Conservation (phyloP, 2,888 invertebrate genomes). For the Netelia fuscicornis region DNA sequence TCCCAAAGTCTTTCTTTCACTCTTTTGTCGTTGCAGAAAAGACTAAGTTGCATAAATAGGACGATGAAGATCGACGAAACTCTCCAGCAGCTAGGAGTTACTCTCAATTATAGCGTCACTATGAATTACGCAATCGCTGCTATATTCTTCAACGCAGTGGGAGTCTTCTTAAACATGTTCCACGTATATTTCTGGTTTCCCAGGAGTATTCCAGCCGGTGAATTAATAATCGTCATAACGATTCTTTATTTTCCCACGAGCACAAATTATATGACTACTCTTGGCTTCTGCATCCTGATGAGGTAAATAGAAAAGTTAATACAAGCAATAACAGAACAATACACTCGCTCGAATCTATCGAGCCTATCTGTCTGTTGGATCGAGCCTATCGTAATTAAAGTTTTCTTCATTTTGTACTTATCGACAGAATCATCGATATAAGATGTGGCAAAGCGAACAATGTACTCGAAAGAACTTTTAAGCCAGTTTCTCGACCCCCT, state of each 20-base stretch:
- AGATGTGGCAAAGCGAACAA: constrained; percentile 42
- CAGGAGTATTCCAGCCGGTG: not conserved
- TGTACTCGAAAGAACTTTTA: constrained; percentile 23
- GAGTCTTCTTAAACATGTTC: not conserved
- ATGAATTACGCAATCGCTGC: constrained; percentile 7
- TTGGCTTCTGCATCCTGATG: not conserved
- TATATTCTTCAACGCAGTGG: not conserved
- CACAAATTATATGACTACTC: not conserved
- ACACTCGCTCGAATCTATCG: too few relatives aligned
- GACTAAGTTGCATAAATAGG: not conserved
- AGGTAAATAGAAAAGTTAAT: not conserved
- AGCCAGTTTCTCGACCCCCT: not conserved
- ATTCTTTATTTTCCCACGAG: not conserved
- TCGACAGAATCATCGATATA: constrained; percentile 1
- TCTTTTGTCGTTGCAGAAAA: constrained; percentile 32
- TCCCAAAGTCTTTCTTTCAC: not conserved
- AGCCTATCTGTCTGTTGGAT: too few relatives aligned
- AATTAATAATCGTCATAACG: not conserved
- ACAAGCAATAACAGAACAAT: too few relatives aligned
- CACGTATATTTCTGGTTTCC: not conserved
- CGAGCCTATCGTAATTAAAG: not conserved
- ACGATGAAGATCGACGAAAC: constrained; percentile 47
- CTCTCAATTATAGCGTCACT: constrained; percentile 30
- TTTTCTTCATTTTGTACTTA: not conserved
- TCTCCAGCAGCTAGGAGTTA: constrained; percentile 54